Evolutionary conservation across 2,888 invertebrate genomes (phyloP).

Genomic region (Ischnus inquisitorius): DNA sequence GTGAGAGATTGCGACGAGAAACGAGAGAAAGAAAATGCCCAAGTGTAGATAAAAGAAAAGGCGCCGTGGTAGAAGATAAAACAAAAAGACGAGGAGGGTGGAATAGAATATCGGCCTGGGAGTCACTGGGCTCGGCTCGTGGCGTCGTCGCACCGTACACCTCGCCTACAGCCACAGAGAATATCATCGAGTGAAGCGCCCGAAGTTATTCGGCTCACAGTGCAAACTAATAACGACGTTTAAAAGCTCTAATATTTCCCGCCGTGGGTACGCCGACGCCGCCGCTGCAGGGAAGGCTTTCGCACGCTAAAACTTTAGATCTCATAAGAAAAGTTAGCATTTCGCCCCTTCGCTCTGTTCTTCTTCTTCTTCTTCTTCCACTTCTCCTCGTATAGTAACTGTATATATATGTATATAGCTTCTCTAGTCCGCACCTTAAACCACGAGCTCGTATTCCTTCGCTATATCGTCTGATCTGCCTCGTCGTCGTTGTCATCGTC

Average conservation of each 20-base stretch:
- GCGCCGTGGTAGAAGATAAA: slow-evolving; percentile 34
- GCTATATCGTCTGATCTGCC: slow-evolving; percentile 36
- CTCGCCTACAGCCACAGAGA: slow-evolving; percentile 55
- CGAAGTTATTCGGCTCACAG: slow-evolving; percentile 80
- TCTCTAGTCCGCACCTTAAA: slow-evolving; percentile 29
- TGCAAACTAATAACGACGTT: slow-evolving; percentile 83
- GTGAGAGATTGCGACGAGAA: slow-evolving; percentile 32
- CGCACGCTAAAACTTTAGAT: slow-evolving; percentile 82
- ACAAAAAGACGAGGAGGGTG: slow-evolving; percentile 34
- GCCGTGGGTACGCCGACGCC: slow-evolving; percentile 71
- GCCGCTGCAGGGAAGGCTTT: slow-evolving; percentile 74
- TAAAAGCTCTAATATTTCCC: slow-evolving; percentile 82
- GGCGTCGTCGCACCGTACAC: slow-evolving; percentile 10
- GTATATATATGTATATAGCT: slow-evolving; percentile 28
- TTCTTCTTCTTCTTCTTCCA: slow-evolving; percentile 71
- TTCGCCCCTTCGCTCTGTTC: slow-evolving; percentile 75
- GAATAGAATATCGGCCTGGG: slow-evolving; percentile 43
- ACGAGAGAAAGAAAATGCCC: slow-evolving; percentile 18
- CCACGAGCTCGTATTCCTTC: slow-evolving; percentile 46
- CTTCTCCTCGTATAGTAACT: slow-evolving; percentile 27
- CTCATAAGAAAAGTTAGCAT: slow-evolving; percentile 84
- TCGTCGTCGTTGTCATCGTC: slow-evolving; percentile 34
- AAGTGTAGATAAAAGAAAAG: slow-evolving; percentile 16
- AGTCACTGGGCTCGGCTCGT: slow-evolving; percentile 49
- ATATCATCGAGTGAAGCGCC: slow-evolving; percentile 68